A percentile compares a stretch with the other conserved stretches of the same genome.
Evolutionary conservation across 2,888 invertebrate species (phyloP).

Genomic region (Atherix ibis): DNA sequence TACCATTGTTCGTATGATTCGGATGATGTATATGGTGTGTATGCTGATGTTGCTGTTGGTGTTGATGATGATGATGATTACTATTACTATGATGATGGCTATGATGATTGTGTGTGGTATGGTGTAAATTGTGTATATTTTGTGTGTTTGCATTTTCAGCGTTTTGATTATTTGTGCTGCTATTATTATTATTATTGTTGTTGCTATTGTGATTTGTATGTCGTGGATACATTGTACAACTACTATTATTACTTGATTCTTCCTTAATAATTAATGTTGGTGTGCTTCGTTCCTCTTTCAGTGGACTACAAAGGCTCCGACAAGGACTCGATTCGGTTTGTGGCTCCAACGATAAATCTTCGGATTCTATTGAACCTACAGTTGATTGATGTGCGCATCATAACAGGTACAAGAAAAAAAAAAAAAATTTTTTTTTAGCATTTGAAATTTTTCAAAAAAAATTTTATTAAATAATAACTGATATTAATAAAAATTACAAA

Average conservation of each 20-base stretch:
- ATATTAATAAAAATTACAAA: no score
- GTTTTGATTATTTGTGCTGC: no score
- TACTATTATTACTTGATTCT: conserved; percentile 55
- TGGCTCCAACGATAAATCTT: conserved; percentile 56
- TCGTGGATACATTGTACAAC: conserved; percentile 35
- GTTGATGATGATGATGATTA: conserved; percentile 20
- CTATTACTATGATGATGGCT: conserved; percentile 18
- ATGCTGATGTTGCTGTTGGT: conserved; percentile 22
- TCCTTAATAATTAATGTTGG: conserved; percentile 52
- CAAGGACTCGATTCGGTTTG: conserved; percentile 34
- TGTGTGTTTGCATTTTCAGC: conserved; percentile 14
- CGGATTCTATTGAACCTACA: conserved; percentile 65
- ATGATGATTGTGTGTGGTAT: conserved; percentile 13
- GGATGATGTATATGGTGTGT: conserved; percentile 15
- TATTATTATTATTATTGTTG: conserved; percentile 11
- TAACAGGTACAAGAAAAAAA: conserved; percentile 23
- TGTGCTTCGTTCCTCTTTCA: conserved; percentile 49
- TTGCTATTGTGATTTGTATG: conserved; percentile 17
- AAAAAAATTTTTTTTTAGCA: no score
- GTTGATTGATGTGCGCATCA: no score
- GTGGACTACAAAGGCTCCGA: conserved; percentile 38
- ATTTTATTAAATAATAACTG: no score
- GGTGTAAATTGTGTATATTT: conserved; percentile 14
- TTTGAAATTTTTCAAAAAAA: no score
- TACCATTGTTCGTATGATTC: conserved; percentile 20